A percentile compares a stretch with the other conserved stretches of the same genome.
Conservation (phyloP, 2,113 vertebrate genomes). For the Brevimyrus niger region DNA sequence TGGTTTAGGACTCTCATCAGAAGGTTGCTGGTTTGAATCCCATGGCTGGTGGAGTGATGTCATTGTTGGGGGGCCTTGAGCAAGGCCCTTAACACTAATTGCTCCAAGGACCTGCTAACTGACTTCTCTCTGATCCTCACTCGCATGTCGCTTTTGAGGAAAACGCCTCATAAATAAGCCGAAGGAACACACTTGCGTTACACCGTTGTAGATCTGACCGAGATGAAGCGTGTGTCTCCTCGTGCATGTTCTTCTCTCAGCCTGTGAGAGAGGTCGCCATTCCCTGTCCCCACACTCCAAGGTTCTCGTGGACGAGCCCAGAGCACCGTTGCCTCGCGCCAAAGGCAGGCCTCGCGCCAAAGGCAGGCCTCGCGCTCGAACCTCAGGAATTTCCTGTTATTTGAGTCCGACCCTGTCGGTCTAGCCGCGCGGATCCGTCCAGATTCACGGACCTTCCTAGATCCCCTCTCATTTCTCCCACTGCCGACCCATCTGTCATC, state of each 20-base stretch:
- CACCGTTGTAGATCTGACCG: not conserved
- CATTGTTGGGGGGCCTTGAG: not conserved
- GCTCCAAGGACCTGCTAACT: not conserved
- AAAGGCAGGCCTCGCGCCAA: not conserved
- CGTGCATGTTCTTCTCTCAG: not conserved
- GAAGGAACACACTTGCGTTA: not conserved
- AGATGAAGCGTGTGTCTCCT: not conserved
- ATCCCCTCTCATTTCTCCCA: not conserved
- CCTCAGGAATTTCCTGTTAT: conserved; percentile 7
- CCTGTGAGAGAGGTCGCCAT: not conserved
- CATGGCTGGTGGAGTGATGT: not conserved
- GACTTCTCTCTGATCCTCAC: not conserved
- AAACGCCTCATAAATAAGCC: not conserved
- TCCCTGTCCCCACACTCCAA: not conserved
- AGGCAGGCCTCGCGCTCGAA: not conserved
- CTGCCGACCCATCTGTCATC: conserved; percentile 4
- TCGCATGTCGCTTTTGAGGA: not conserved
- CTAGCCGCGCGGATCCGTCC: not conserved
- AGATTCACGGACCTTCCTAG: not conserved
- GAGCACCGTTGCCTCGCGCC: not conserved
- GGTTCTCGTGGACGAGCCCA: not conserved
- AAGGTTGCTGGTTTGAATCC: not conserved
- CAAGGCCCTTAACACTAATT: not conserved
- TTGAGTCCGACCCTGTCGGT: not conserved
- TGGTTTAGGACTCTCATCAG: not conserved